Evolutionary conservation across 2,113 vertebrate species (phyloP).

Genomic region (Gadus chalcogrammus): DNA sequence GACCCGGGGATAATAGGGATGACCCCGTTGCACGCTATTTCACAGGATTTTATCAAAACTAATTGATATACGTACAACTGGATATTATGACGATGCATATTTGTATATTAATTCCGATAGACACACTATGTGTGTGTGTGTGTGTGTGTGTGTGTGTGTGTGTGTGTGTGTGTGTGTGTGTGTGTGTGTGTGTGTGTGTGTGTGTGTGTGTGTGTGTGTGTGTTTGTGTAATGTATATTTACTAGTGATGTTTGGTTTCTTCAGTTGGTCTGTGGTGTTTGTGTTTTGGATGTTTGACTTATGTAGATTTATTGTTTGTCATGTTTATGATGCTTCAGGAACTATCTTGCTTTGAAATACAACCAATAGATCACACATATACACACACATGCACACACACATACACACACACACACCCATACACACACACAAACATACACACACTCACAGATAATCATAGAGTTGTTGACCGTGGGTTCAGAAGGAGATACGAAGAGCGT

Average conservation of each 20-base stretch:
- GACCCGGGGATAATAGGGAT: too few species aligned
- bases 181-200: not conserved
- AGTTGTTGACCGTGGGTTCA: too few species aligned
- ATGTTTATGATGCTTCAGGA: slow-evolving; percentile 30
- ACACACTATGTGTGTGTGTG: too few species aligned
- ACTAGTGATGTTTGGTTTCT: too few species aligned
- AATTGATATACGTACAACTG: too few species aligned
- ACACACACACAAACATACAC: slow-evolving; percentile 14
- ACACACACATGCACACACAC: slow-evolving; percentile 18
- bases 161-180: slow-evolving; percentile 17
- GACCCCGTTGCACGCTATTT: too few species aligned
- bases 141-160: slow-evolving; percentile 6
- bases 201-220: slow-evolving; percentile 13
- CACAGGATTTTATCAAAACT: too few species aligned
- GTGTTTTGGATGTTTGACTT: not conserved
- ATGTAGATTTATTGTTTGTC: slow-evolving; percentile 30
- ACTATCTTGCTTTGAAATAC: slow-evolving; percentile 27
- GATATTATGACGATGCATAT: too few species aligned
- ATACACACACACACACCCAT: slow-evolving; percentile 3
- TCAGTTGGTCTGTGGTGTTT: not conserved
- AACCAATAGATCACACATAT: not conserved
- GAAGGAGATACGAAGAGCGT: too few species aligned
- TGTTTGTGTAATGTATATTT: not conserved
- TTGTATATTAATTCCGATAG: too few species aligned
- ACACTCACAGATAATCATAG: not conserved